Conservation (phyloP, 2,113 vertebrate species). For the Bubalus kerabau region DNA sequence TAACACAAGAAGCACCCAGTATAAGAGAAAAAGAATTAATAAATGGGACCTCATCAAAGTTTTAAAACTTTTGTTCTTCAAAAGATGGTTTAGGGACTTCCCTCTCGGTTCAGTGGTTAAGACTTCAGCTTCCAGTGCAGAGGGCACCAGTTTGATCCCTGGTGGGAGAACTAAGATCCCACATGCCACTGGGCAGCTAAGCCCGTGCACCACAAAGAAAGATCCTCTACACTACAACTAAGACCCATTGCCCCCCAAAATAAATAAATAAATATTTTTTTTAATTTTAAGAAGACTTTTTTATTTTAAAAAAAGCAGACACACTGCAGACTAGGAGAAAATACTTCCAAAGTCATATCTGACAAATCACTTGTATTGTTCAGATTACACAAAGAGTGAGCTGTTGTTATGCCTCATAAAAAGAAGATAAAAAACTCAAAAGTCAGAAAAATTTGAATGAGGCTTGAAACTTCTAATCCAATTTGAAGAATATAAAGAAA, state of each 20-base stretch:
- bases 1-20: not conserved
- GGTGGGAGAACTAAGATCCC: not conserved
- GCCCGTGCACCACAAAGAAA: not conserved
- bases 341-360: not conserved
- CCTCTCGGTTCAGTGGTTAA: not conserved
- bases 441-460: not conserved
- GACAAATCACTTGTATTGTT: not conserved
- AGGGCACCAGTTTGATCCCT: not conserved
- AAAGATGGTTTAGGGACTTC: not conserved
- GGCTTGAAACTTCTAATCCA: not conserved
- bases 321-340: not conserved
- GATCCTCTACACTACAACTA: not conserved
- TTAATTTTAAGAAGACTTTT: not conserved
- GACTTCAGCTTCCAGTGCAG: not conserved
- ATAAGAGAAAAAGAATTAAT: not conserved
- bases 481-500: not conserved
- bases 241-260: not conserved
- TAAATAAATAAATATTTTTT: not conserved
- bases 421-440: not conserved
- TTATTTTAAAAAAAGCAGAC: not conserved
- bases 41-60: not conserved
- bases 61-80: not conserved
- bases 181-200: not conserved
- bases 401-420: not conserved
- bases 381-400: not conserved